A percentile compares a stretch with the other conserved stretches of the same genome.
phyloP scores from a whole-genome alignment of 1,140 invertebrate genomes.

The Drosophila grimshawi region DNA sequence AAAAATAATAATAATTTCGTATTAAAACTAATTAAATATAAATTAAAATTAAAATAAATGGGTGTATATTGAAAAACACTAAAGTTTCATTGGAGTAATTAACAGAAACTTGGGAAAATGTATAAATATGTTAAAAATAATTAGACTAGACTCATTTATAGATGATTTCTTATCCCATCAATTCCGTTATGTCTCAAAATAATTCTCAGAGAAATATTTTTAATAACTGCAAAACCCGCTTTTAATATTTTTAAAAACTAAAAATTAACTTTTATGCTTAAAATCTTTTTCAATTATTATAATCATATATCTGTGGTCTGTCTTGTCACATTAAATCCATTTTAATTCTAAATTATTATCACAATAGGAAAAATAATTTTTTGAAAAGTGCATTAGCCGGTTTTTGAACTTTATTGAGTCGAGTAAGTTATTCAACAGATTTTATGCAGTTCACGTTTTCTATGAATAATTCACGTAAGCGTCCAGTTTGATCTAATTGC shows the following conservation, averaged over 20 bases:
- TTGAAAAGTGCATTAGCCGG: no score
- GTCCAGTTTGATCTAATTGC: slow-evolving; percentile 6
- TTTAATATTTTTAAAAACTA: no score
- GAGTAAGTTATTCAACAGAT: background rate
- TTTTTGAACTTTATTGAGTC: background rate
- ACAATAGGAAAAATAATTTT: no score
- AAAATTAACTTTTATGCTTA: no score
- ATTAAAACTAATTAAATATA: slow-evolving; percentile 6
- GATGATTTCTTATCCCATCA: background rate
- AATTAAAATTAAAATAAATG: background rate
- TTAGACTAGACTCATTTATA: background rate
- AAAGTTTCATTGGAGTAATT: background rate
- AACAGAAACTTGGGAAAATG: no score
- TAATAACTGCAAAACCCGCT: no score
- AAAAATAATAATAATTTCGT: background rate
- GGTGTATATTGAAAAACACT: background rate
- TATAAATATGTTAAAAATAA: background rate
- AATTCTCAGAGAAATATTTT: no score
- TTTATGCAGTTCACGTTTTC: slow-evolving; percentile 21
- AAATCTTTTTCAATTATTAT: slow-evolving; percentile 2
- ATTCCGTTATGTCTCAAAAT: background rate
- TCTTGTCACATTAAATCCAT: no score
- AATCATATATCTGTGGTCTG: no score
- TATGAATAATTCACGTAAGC: slow-evolving; percentile 1
- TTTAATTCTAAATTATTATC: no score